Conservation (phyloP, 2,113 vertebrate genomes). For the Heterochromis multidens region DNA sequence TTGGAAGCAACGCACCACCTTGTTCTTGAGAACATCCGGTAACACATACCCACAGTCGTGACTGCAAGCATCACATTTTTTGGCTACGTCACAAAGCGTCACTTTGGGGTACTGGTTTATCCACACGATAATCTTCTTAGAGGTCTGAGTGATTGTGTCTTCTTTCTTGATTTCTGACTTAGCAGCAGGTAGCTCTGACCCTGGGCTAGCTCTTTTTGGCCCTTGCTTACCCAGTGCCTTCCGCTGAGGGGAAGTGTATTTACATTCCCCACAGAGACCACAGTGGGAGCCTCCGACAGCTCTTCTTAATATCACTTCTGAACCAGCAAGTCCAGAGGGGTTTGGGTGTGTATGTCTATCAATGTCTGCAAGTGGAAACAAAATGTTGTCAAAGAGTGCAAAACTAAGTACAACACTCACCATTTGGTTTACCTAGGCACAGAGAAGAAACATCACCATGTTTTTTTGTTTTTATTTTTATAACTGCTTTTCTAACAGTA, state of each 20-base stretch:
- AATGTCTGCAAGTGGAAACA: slow-evolving; percentile 48
- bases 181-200: not conserved
- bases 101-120: slow-evolving; percentile 30
- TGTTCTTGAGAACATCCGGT: slow-evolving; percentile 28
- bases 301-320: slow-evolving; percentile 10
- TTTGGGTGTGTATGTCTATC: not conserved
- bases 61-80: not conserved
- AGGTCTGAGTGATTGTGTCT: not conserved
- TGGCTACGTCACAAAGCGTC: slow-evolving; percentile 47
- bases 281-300: not conserved
- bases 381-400: not conserved
- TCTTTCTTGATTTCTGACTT: not conserved
- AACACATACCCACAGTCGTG: slow-evolving; percentile 24
- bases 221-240: not conserved
- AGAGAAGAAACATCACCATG: not conserved
- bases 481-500: not conserved
- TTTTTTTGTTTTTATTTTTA: not conserved
- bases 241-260: not conserved
- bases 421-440: not conserved
- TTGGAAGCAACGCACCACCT: slow-evolving; percentile 55
- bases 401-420: rapidly evolving
- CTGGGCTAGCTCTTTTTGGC: not conserved
- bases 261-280: not conserved
- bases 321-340: not conserved
- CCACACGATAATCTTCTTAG: not conserved